phyloP scores from a whole-genome alignment of 2,113 vertebrate genomes.

The Dendropsophus ebraccatus region DNA sequence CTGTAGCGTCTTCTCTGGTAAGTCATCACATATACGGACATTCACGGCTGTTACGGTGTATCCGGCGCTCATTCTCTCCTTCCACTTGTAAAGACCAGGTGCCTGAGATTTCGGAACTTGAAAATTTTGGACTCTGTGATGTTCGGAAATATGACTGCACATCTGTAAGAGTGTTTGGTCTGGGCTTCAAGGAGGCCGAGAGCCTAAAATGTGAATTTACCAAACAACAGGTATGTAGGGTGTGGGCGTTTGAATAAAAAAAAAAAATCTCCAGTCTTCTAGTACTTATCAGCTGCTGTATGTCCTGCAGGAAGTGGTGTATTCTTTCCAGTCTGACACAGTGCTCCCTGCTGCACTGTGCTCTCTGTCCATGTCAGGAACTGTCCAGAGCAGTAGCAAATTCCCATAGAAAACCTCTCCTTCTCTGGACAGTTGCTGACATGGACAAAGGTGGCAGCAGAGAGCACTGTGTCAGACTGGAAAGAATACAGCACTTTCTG shows the following conservation, averaged over 20 bases:
- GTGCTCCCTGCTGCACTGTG: too few relatives aligned
- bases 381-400: too few relatives aligned
- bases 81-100: slow-evolving; percentile 76
- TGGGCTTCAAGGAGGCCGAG: slow-evolving; percentile 79
- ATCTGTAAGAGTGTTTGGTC: slow-evolving; percentile 77
- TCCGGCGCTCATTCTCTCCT: not conserved
- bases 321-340: too few relatives aligned
- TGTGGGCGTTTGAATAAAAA: not conserved
- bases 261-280: too few relatives aligned
- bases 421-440: too few relatives aligned
- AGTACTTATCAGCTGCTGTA: too few relatives aligned
- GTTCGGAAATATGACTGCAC: slow-evolving; percentile 76
- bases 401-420: too few relatives aligned
- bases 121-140: slow-evolving; percentile 83
- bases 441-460: too few relatives aligned
- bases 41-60: not conserved
- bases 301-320: too few relatives aligned
- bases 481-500: too few relatives aligned
- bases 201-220: slow-evolving; percentile 87
- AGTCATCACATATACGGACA: slow-evolving; percentile 54
- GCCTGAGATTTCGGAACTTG: slow-evolving; percentile 84
- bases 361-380: too few relatives aligned
- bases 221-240: slow-evolving; percentile 80
- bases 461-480: too few relatives aligned
- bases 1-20: slow-evolving; percentile 82